Evolutionary conservation across 2,113 vertebrate genomes (phyloP), one percentile per base, ranked within the genome.

Genomic region (Salvator merianae): DNA sequence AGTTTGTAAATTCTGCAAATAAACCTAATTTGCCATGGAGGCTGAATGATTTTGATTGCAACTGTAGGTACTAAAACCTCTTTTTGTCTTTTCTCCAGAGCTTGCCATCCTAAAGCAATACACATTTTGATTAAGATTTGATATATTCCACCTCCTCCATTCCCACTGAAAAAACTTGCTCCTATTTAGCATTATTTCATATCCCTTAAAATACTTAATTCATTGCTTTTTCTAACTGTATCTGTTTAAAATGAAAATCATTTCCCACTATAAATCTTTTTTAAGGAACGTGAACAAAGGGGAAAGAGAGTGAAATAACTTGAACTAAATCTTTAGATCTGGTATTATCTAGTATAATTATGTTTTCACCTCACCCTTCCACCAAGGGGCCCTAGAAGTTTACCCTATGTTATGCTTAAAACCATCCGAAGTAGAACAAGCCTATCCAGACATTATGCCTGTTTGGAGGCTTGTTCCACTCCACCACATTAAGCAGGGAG

Each of bases 211-310:
- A 84, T 80, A 87, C 76, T n/a, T n/a, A n/a, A n/a, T n/a, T n/a
- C n/a, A n/a, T n/a, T n/a, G n/a, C n/a, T n/a, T n/a, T n/a, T n/a
- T 74, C 81, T 84, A 90, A 72, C 80, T 40, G 4, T 74, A 86
- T 92, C 90, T 91, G 89, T 90, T 94, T 92, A 85, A 82, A 90
- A 53, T 91, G 85, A 89, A 89, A 90, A 32, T 86, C 18, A 9
- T 87, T 91, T 65, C 88, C 88, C 87, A 81, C 88, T 87, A 90
- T 79, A 94, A 86, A 93, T 12, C 4, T 47, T 9, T 36, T 77
- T 59, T n/a, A 91, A 86, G 40, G 59, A 7, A 32, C 0, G 20
- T 68, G 75, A 85, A 26, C 84, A 68, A 13, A n/a, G 89, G 90
- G 90, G 84, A 88, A 47, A 43, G 66, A 5, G 5, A 14, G 50